Evolutionary conservation across 2,888 invertebrate species (phyloP).

Genomic region (Drosophila bunnanda): DNA sequence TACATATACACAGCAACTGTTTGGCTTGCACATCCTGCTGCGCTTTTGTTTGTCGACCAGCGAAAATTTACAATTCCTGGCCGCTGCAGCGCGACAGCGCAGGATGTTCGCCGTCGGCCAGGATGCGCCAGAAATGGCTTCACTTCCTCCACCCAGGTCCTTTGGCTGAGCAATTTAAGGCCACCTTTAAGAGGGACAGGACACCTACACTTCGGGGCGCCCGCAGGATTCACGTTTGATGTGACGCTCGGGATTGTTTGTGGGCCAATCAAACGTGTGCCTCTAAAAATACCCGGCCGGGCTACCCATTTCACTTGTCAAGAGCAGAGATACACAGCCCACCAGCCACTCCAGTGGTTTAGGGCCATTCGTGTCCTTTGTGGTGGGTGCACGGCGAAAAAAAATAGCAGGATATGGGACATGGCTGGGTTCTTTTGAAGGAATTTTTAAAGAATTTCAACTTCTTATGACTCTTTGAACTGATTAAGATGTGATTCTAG

Average conservation of each 20-base stretch:
- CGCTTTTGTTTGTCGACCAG: constrained; percentile 67
- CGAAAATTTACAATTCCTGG: constrained; percentile 74
- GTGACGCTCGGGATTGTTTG: constrained; percentile 32
- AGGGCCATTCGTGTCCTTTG: constrained; percentile 43
- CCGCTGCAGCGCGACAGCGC: constrained; percentile 15
- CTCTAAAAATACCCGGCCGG: constrained; percentile 37
- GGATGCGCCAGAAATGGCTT: constrained; percentile 75
- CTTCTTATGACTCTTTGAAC: background rate
- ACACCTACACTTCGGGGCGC: constrained; percentile 1
- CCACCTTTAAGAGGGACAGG: constrained; percentile 18
- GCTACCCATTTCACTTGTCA: constrained; percentile 57
- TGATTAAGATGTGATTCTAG: background rate
- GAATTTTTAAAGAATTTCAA: background rate
- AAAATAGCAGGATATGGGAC: background rate
- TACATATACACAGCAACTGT: constrained; percentile 15
- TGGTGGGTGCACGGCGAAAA: constrained; percentile 15
- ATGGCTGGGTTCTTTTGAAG: background rate
- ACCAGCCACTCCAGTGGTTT: constrained; percentile 14
- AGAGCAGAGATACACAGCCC: constrained; percentile 41
- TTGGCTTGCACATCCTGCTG: constrained; percentile 59
- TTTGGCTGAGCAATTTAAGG: constrained; percentile 23
- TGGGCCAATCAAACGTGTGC: constrained; percentile 36
- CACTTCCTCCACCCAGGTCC: constrained; percentile 57
- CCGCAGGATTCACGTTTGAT: constrained; percentile 39
- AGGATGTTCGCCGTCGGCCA: constrained; percentile 66